These are phyloP conservation scores for Pionites leucogaster DNA, from an alignment of 2,113 vertebrate genomes.

Conservation along the genomic window DNA sequence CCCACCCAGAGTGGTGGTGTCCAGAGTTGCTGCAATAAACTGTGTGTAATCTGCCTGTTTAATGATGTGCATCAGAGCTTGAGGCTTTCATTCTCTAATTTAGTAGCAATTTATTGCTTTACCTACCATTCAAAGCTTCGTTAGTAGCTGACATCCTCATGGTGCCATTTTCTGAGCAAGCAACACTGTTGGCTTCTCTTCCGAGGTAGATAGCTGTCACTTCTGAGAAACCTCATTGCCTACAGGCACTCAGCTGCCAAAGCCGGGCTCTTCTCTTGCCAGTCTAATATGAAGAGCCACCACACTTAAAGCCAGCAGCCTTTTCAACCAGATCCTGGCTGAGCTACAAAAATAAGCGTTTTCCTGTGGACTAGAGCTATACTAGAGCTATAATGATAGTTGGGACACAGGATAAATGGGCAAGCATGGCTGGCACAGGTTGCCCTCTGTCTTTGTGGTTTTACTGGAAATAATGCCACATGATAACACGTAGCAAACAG, in stretches of 20 bases:
- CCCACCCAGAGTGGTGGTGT: background rate
- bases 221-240: background rate
- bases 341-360: accelerated
- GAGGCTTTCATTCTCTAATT: accelerated
- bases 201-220: accelerated
- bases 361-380: accelerated
- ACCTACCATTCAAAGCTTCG: background rate
- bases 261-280: background rate
- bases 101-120: background rate
- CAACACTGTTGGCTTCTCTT: accelerated
- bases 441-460: background rate
- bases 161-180: background rate
- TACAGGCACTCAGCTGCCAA: background rate
- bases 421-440: background rate
- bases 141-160: background rate
- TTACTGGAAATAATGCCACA: background rate
- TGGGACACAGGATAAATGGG: background rate
- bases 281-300: accelerated
- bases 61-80: background rate
- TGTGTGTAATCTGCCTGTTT: background rate
- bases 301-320: accelerated
- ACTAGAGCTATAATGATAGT: no score
- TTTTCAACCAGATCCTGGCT: background rate
- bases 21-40: background rate
- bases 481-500: background rate